phyloP scores from a whole-genome alignment of 2,113 vertebrate species.

The Columba janthina region DNA sequence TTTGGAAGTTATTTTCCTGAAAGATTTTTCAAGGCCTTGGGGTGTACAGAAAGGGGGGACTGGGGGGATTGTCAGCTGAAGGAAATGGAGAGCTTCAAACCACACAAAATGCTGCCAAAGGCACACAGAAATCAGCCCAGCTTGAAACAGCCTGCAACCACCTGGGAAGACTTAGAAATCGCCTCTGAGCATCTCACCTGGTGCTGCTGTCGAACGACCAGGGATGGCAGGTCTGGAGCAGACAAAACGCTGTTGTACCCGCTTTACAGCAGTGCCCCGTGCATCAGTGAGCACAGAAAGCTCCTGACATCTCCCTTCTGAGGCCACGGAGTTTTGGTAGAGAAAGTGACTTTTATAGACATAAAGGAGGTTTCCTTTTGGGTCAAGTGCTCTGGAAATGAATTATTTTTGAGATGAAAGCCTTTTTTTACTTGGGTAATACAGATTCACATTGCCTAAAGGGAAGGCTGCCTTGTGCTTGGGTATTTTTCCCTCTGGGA shows the following conservation, averaged over 20 bases:
- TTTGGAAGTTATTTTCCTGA: background rate
- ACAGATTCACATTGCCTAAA: slow-evolving; percentile 8
- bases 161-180: background rate
- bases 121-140: background rate
- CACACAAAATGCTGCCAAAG: background rate
- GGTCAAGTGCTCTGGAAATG: slow-evolving; percentile 34
- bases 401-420: slow-evolving; percentile 47
- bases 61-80: background rate
- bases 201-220: background rate
- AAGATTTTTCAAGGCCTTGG: background rate
- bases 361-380: slow-evolving; percentile 41
- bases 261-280: background rate
- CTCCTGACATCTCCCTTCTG: background rate
- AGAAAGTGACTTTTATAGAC: slow-evolving; percentile 32
- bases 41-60: background rate
- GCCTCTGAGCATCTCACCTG: background rate
- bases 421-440: background rate
- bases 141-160: background rate
- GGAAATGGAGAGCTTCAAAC: background rate
- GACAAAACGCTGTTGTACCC: background rate
- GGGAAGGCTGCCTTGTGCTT: slow-evolving; percentile 17
- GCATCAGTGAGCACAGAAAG: rapidly evolving
- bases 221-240: background rate
- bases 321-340: background rate
- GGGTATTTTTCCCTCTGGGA: slow-evolving; percentile 33